Percentiles rank a stretch among this genome's conserved stretches.
Conservation (phyloP, 2,797 vertebrate species). For the Siniperca undulata region DNA sequence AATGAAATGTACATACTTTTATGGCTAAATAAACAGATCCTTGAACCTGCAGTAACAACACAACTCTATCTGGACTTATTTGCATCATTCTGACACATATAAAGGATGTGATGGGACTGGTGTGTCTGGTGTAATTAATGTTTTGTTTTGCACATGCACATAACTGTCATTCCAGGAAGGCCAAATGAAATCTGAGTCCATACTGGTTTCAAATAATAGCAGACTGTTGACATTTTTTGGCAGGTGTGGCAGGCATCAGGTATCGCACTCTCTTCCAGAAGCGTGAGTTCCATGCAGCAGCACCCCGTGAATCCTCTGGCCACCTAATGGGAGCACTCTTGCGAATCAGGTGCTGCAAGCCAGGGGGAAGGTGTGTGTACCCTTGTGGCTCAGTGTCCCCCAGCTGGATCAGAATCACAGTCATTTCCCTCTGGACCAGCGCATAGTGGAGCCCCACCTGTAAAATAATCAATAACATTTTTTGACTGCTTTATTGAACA, state of each 20-base stretch:
- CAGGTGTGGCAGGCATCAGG: slow-evolving; percentile 83
- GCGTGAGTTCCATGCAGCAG: slow-evolving; percentile 66
- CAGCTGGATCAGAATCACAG: slow-evolving; percentile 90
- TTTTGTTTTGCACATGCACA: not conserved
- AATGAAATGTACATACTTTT: not conserved
- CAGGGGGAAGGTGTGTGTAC: slow-evolving; percentile 79
- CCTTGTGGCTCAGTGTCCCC: slow-evolving; percentile 63
- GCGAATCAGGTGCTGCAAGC: slow-evolving; percentile 86
- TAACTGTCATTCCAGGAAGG: not conserved
- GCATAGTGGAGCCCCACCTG: slow-evolving; percentile 87
- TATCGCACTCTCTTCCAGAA: slow-evolving; percentile 92
- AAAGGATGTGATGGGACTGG: not conserved
- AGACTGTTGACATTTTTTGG: not conserved
- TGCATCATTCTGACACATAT: not conserved
- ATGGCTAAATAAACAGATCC: not conserved
- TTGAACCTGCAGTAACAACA: not conserved
- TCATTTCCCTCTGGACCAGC: slow-evolving; percentile 85
- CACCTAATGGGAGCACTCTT: slow-evolving; percentile 87
- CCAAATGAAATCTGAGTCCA: no score
- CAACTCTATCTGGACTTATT: not conserved
- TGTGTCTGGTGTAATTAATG: no score
- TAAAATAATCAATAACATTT: not conserved
- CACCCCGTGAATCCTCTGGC: slow-evolving; percentile 64
- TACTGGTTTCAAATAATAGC: not conserved
- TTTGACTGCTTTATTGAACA: not conserved